A percentile compares a stretch with the other conserved stretches of the same genome.
phyloP scores from a whole-genome alignment of 2,888 invertebrate genomes.

The Galeopsomyia nigrocyanea region DNA sequence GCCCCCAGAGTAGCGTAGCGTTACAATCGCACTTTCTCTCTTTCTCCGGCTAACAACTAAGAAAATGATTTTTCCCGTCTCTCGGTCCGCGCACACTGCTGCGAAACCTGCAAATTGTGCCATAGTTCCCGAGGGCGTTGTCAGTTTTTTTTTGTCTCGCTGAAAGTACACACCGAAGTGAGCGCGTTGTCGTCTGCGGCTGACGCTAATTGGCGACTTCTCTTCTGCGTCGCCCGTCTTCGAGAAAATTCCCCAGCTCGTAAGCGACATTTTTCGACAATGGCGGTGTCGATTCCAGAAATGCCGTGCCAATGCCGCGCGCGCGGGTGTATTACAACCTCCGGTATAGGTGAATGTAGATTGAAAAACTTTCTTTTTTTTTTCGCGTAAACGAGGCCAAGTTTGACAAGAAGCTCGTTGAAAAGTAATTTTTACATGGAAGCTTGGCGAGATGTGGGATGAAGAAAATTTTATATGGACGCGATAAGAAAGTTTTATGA shows the following conservation, averaged over 20 bases:
- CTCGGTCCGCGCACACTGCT: not conserved
- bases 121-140: not conserved
- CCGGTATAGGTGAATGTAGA: not conserved
- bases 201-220: constrained; percentile 65
- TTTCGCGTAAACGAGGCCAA: too few species aligned
- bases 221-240: constrained; percentile 50
- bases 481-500: too few species aligned
- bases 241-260: constrained; percentile 16
- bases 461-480: too few species aligned
- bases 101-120: not conserved
- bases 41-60: not conserved
- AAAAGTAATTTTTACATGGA: too few species aligned
- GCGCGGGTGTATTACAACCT: not conserved
- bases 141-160: constrained; percentile 31
- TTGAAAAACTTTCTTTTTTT: constrained; percentile 15
- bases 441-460: too few species aligned
- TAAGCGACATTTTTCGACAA: not conserved
- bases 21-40: not conserved
- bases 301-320: not conserved
- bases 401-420: too few species aligned
- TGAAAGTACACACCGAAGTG: constrained; percentile 48
- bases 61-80: constrained; percentile 27
- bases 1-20: not conserved
- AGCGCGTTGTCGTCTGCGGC: constrained; percentile 57
- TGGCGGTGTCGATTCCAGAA: constrained; percentile 12